Percentiles rank a stretch among this genome's conserved stretches.
These are phyloP conservation scores for Haplochromis burtoni DNA, from an alignment of 2,113 vertebrate species.

Conservation along the genomic window DNA sequence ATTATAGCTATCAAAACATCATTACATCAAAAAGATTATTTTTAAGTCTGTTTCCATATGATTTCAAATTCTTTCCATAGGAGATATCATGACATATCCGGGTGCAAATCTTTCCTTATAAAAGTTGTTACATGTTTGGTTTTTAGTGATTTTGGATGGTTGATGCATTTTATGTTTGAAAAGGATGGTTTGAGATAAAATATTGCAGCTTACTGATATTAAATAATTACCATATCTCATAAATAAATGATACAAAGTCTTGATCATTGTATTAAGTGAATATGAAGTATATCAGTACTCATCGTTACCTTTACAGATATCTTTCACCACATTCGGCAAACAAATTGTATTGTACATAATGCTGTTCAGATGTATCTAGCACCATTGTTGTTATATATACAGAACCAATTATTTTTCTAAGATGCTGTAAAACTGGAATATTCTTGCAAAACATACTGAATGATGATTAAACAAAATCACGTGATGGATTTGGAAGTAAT, in stretches of 20 bases:
- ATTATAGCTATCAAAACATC: background rate
- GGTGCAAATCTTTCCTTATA: conserved; percentile 40
- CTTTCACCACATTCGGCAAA: background rate
- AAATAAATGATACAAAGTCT: background rate
- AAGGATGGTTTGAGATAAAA: background rate
- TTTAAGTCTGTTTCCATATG: background rate
- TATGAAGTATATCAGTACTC: background rate
- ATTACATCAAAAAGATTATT: background rate
- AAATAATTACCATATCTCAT: background rate
- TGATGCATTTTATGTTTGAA: background rate
- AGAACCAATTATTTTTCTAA: conserved; percentile 75
- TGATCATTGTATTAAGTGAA: background rate
- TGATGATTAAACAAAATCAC: conserved; percentile 5
- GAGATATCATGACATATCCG: background rate
- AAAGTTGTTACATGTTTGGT: background rate
- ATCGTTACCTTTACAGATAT: background rate
- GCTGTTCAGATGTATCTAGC: conserved; percentile 38
- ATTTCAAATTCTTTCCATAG: background rate
- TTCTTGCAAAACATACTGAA: conserved; percentile 8
- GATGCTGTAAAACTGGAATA: conserved; percentile 57
- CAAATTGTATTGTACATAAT: conserved; percentile 27
- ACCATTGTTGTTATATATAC: conserved; percentile 61
- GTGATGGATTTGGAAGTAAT: conserved; percentile 1
- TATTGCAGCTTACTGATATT: background rate
- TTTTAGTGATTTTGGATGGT: background rate